Base-by-base conservation (phyloP, 2,888 invertebrate species). In the Caenorhabditis macrosperma region DNA sequence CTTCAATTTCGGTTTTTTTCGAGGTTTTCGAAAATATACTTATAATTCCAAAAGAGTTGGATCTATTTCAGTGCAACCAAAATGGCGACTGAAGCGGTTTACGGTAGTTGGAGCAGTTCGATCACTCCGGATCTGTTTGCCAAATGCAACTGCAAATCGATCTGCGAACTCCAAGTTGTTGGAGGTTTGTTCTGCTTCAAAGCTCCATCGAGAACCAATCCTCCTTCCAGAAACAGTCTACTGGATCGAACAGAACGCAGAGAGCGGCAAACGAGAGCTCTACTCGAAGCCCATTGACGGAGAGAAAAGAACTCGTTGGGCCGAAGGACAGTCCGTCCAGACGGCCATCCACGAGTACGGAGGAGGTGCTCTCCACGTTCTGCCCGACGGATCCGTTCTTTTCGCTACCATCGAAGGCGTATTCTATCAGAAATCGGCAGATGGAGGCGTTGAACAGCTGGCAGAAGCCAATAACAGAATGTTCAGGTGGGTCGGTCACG, bases 311-410 rank as follows among this genome's bases (percentile, higher is more conserved):
- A 69, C 66, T 1, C 74, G 81, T n/a, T 85, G 83, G 84, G 83
- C 84, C 1, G 78, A 61, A 15, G 81, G 81, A 15, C 67, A 68
- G 20, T 82, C 82, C 0, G 82, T 84, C 10, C 81, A 82, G 60
- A 85, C 79, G 17, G 67, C 68, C 0, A 91, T 92, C 5, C 91
- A 92, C 85, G 92, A 92, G 75, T 92, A 92, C 86, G 92, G 92
- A 22, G 92, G 92, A 20, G 92, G 91, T 1, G 89, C 91, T 3
- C 88, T 91, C 60, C 86, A 89, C 69, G 90, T 91, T 2, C 78
- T 84, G 82, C 50, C 88, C 85, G 26, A 85, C 66, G 22, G 88
- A 90, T 35, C 91, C 12, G 74, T 85, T 7, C 30, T 85, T 33
- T 85, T 81, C 71, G 63, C 83, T 1, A 85, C 86, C 0, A 50